phyloP scores from a whole-genome alignment of 2,888 invertebrate genomes.

The Heteropelma amictum region DNA sequence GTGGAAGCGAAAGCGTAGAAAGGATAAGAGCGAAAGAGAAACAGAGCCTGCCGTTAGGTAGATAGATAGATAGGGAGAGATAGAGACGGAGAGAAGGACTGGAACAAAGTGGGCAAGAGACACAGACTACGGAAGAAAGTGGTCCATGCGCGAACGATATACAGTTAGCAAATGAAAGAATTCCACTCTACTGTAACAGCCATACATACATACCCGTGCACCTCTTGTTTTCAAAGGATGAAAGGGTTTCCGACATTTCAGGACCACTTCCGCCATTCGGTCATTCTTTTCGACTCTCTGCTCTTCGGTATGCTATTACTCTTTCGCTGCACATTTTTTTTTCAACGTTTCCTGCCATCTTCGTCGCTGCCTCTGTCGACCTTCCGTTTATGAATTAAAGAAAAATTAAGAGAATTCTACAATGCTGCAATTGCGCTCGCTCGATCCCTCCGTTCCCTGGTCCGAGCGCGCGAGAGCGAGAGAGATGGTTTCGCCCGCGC shows the following conservation, averaged over 20 bases:
- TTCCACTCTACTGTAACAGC: not conserved
- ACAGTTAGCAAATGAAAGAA: slow-evolving; percentile 32
- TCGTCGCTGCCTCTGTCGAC: not conserved
- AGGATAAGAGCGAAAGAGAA: slow-evolving; percentile 31
- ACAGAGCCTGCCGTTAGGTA: too few relatives aligned
- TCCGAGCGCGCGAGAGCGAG: not conserved
- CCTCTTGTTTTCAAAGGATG: slow-evolving; percentile 55
- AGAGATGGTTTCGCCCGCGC: not conserved
- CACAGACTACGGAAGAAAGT: slow-evolving; percentile 25
- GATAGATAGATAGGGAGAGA: not conserved
- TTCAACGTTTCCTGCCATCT: not conserved
- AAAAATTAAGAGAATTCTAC: slow-evolving; percentile 50
- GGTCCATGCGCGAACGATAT: slow-evolving; percentile 23
- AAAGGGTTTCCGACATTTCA: slow-evolving; percentile 56
- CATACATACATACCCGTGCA: not conserved
- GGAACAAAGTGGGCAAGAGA: slow-evolving; percentile 9
- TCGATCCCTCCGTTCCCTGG: not conserved
- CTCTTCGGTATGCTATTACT: slow-evolving; percentile 11
- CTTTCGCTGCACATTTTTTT: not conserved
- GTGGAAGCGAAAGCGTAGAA: slow-evolving; percentile 1
- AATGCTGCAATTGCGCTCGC: not conserved
- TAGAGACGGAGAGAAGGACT: slow-evolving; percentile 20
- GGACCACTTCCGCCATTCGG: slow-evolving; percentile 52
- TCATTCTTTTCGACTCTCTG: slow-evolving; percentile 36
- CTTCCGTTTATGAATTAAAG: slow-evolving; percentile 54